Evolutionary conservation across 2,113 vertebrate species (phyloP).

Genomic region (Illadopsis cleaveri): DNA sequence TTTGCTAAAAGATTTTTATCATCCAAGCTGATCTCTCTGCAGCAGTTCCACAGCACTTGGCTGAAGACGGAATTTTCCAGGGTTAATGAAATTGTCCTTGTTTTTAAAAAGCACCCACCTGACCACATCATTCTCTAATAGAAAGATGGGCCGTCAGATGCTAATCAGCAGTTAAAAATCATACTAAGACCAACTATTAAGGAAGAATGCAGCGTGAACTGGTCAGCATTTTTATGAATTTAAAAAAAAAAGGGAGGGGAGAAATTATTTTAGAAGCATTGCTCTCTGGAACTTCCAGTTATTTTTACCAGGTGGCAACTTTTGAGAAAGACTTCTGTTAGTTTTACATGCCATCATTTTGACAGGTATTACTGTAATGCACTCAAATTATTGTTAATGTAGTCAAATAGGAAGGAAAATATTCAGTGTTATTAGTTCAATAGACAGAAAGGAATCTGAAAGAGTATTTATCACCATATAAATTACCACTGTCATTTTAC

Average conservation of each 20-base stretch:
- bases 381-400: background rate
- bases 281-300: background rate
- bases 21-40: background rate
- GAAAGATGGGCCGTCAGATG: background rate
- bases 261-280: background rate
- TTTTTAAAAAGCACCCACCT: background rate
- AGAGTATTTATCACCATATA: background rate
- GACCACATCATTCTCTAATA: background rate
- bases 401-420: conserved; percentile 8
- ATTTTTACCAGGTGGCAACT: background rate
- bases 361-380: background rate
- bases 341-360: background rate
- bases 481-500: background rate
- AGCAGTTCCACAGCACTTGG: background rate
- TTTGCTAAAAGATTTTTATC: background rate
- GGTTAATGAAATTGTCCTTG: background rate
- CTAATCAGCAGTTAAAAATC: background rate
- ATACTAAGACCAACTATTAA: background rate
- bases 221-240: background rate
- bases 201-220: background rate
- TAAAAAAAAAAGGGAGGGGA: background rate
- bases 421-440: background rate
- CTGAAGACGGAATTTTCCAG: background rate
- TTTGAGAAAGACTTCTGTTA: background rate
- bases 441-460: background rate